Evolutionary conservation across 1,140 invertebrate genomes (phyloP).

Genomic region (Bombus breviceps): DNA sequence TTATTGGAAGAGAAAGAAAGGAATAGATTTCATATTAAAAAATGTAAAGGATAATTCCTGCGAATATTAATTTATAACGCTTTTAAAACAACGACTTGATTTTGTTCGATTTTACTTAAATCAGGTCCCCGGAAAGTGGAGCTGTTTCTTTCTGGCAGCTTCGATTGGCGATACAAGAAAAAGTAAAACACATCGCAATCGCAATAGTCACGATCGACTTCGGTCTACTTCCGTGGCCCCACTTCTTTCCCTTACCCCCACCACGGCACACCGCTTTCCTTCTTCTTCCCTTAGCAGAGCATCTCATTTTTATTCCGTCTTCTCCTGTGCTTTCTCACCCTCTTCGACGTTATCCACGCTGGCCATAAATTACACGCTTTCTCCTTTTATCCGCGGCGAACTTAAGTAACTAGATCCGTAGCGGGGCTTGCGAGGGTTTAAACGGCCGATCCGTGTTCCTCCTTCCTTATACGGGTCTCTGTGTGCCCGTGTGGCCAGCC

Average conservation of each 20-base stretch:
- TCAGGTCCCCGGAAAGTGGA: background rate
- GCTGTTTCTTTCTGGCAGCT: background rate
- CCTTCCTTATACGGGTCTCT: slow-evolving; percentile 54
- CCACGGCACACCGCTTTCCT: background rate
- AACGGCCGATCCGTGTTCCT: slow-evolving; percentile 53
- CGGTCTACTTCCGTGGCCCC: background rate
- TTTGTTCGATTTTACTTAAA: too few relatives aligned
- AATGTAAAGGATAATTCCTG: too few relatives aligned
- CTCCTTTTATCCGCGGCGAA: slow-evolving; percentile 65
- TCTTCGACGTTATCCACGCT: slow-evolving; percentile 49
- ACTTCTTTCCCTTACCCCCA: background rate
- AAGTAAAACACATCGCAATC: background rate
- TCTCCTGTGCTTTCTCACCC: slow-evolving; percentile 38
- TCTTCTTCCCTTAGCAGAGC: background rate
- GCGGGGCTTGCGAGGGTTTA: slow-evolving; percentile 63
- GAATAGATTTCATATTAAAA: too few relatives aligned
- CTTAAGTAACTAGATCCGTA: slow-evolving; percentile 71
- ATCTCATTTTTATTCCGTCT: slow-evolving; percentile 61
- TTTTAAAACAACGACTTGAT: too few relatives aligned
- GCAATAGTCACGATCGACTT: background rate
- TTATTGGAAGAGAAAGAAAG: too few relatives aligned
- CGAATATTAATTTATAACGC: too few relatives aligned
- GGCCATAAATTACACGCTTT: slow-evolving; percentile 65
- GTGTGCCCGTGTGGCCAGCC: slow-evolving; percentile 14
- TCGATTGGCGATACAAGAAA: background rate